Conservation (phyloP, 2,888 invertebrate genomes). For the Emmelina monodactyla region DNA sequence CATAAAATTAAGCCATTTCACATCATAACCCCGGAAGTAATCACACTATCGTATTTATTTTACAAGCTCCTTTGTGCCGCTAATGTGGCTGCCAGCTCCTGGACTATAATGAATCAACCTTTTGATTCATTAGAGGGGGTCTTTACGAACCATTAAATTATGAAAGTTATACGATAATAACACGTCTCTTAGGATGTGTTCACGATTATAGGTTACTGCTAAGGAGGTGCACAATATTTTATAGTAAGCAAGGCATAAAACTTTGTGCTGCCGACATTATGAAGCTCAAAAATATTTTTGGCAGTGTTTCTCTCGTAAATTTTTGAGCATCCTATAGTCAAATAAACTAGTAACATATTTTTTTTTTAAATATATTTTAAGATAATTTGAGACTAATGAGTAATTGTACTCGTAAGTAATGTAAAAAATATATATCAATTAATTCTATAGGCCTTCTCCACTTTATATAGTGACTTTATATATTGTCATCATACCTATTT, state of each 20-base stretch:
- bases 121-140: slow-evolving; percentile 20
- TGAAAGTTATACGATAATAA: slow-evolving; percentile 17
- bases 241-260: neutral
- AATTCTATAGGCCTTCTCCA: no score
- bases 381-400: no score
- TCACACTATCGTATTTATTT: slow-evolving; percentile 10
- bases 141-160: slow-evolving; percentile 26
- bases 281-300: neutral
- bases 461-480: no score
- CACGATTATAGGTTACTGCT: neutral
- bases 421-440: no score
- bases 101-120: slow-evolving; percentile 25
- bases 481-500: no score
- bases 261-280: neutral
- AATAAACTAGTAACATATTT: neutral
- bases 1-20: neutral
- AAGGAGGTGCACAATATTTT: neutral
- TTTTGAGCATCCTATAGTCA: neutral
- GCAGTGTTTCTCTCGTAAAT: neutral
- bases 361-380: no score
- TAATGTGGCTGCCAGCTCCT: slow-evolving; percentile 20
- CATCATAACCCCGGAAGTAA: slow-evolving; percentile 1
- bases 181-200: slow-evolving; percentile 3
- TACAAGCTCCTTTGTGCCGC: slow-evolving; percentile 20
- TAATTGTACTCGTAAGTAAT: no score